Percentiles rank a stretch among this genome's conserved stretches.
Conservation (phyloP, 2,113 vertebrate species). For the Myiagra hebetior region DNA sequence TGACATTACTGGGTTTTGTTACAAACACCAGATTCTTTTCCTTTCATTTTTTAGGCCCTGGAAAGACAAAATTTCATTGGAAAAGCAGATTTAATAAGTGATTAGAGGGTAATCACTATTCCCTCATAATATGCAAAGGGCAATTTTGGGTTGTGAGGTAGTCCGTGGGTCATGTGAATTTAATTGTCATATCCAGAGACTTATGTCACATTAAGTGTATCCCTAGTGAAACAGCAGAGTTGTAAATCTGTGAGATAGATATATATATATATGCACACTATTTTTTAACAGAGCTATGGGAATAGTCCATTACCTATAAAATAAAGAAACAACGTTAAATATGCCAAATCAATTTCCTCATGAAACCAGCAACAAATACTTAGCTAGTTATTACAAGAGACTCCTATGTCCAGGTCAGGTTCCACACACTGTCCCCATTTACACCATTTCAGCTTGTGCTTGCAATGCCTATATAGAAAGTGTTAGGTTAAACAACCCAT, state of each 20-base stretch:
- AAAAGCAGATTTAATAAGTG: slow-evolving; percentile 45
- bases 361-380: slow-evolving; percentile 54
- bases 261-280: not conserved
- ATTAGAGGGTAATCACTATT: slow-evolving; percentile 33
- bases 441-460: not conserved
- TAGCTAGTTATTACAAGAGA: not conserved
- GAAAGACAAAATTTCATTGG: not conserved
- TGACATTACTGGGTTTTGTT: not conserved
- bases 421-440: not conserved
- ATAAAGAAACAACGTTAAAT: slow-evolving; percentile 54
- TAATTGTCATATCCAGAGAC: slow-evolving; percentile 64
- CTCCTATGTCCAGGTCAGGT: not conserved
- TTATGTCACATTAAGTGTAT: slow-evolving; percentile 61
- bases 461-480: not conserved
- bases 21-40: not conserved
- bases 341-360: slow-evolving; percentile 62
- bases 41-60: not conserved
- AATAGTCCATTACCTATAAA: slow-evolving; percentile 62
- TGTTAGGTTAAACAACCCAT: slow-evolving; percentile 17
- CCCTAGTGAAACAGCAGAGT: slow-evolving; percentile 45
- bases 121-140: slow-evolving; percentile 43
- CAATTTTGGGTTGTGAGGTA: slow-evolving; percentile 57
- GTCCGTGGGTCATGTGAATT: slow-evolving; percentile 58
- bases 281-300: slow-evolving; percentile 56
- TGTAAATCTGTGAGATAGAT: slow-evolving; percentile 47